Percentiles rank a stretch among this genome's conserved stretches.
These are phyloP conservation scores for Creontiades dilutus DNA, from an alignment of 2,888 invertebrate species.

Conservation along the genomic window DNA sequence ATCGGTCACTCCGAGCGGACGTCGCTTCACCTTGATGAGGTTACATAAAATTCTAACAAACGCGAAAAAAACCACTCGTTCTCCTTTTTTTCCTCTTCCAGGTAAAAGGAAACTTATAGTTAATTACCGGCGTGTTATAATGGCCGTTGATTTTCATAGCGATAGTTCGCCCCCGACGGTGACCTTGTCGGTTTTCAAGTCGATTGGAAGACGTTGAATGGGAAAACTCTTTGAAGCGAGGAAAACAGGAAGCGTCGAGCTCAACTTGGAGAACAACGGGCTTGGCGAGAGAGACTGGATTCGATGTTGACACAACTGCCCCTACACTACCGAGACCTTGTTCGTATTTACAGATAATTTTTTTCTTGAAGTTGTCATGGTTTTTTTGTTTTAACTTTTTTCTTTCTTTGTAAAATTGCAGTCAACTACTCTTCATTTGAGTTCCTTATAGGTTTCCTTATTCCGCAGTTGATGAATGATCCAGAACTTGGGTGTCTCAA, in stretches of 20 bases:
- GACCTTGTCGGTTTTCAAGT: slow-evolving; percentile 33
- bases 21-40: slow-evolving; percentile 28
- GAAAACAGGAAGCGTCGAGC: slow-evolving; percentile 26
- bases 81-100: background rate
- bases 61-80: background rate
- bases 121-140: background rate
- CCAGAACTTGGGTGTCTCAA: no score
- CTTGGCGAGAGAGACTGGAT: background rate
- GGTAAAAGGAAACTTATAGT: background rate
- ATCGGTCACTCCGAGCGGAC: background rate
- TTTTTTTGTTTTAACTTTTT: background rate
- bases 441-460: no score
- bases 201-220: slow-evolving; percentile 40
- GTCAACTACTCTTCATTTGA: no score
- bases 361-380: background rate
- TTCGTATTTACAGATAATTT: background rate
- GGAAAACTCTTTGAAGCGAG: slow-evolving; percentile 45
- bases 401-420: no score
- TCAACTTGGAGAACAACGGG: background rate
- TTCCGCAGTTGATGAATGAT: no score
- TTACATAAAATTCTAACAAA: background rate
- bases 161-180: background rate
- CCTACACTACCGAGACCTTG: background rate
- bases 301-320: background rate
- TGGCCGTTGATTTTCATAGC: slow-evolving; percentile 11